Base-by-base conservation (phyloP, 1,140 invertebrate species). In the Zelostemma sp. region DNA sequence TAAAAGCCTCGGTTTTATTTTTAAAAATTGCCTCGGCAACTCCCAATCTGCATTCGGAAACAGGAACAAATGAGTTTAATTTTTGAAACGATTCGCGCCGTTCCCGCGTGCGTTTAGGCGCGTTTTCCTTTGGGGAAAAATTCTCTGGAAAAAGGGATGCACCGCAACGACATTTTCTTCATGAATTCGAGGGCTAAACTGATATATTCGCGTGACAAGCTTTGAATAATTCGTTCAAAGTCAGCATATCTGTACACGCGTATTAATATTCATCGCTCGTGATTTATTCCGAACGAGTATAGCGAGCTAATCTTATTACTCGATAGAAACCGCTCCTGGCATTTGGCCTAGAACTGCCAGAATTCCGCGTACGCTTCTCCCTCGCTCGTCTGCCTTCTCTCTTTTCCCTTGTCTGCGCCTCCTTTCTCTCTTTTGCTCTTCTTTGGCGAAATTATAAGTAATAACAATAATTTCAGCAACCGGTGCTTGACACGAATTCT, bases 261-360 rank as follows among this genome's bases (percentile, higher is more conserved):
- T 56, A 59, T 70, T 67, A 66, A 62, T 61, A 71, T 71, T 71
- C 57, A 63, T 67, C 35, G 41, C 33, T 21, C 12, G 51, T 61
- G 25, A 57, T 53, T 64, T 56, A 68, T 64, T 55, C 43, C 19
- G 46, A 28, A 41, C 50, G 49, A 49, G 40, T 43, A 54, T 28
- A 41, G 17, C 31, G 28, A 51, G 46, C 66, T 61, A 63, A 69
- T 69, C 45, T 17, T 41, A 19, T 63, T 51, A 59, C 60, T 17
- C 40, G 46, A 43, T 51, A 35, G 50, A 53, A 66, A 40, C 54
- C 53, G 25, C 35, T 38, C 28, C 12, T 18, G 19, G 57, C 68
- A 8, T 50, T 51, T 51, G 43, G 40, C 51, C 21, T 41, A 49
- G 41, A 60, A 61, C 41, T 59, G 61, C 21, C 51, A 53, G 49